Conservation (phyloP, 2,113 vertebrate species). For the Microcebus jonahi region DNA sequence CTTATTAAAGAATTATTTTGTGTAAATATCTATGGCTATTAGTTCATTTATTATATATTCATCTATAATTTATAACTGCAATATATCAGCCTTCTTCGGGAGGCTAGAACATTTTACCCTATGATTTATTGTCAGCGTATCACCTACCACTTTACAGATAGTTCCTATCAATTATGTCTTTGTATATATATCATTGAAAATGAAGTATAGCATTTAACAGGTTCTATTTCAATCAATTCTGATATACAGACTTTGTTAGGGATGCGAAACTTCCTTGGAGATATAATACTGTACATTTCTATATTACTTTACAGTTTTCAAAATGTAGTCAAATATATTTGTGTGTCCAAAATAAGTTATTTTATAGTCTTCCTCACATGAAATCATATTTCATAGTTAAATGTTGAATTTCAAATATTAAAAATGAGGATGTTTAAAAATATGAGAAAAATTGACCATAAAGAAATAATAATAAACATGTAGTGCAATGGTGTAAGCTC, state of each 20-base stretch:
- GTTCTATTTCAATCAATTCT: slow-evolving; percentile 1
- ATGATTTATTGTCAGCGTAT: slow-evolving; percentile 20
- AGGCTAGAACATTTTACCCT: background rate
- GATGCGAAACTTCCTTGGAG: background rate
- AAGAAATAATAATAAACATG: background rate
- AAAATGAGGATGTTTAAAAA: background rate
- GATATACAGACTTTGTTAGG: background rate
- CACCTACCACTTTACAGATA: slow-evolving; percentile 28
- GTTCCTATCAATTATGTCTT: slow-evolving; percentile 48
- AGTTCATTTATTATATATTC: slow-evolving; percentile 44
- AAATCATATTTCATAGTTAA: slow-evolving; percentile 22
- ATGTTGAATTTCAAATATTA: background rate
- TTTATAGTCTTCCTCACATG: background rate
- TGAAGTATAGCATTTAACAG: slow-evolving; percentile 10
- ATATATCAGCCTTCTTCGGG: slow-evolving; percentile 50
- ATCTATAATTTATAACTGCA: background rate
- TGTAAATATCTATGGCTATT: slow-evolving; percentile 25
- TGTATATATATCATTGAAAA: slow-evolving; percentile 4
- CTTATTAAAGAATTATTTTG: background rate
- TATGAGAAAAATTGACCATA: background rate
- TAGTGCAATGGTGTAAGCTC: fast-evolving
- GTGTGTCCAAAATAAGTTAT: background rate
- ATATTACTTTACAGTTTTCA: slow-evolving; percentile 28
- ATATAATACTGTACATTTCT: background rate
- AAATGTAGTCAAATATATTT: background rate